Evolutionary conservation across 2,113 vertebrate species (phyloP), one percentile per base, ranked within the genome.

Genomic region (Mastomys coucha): DNA sequence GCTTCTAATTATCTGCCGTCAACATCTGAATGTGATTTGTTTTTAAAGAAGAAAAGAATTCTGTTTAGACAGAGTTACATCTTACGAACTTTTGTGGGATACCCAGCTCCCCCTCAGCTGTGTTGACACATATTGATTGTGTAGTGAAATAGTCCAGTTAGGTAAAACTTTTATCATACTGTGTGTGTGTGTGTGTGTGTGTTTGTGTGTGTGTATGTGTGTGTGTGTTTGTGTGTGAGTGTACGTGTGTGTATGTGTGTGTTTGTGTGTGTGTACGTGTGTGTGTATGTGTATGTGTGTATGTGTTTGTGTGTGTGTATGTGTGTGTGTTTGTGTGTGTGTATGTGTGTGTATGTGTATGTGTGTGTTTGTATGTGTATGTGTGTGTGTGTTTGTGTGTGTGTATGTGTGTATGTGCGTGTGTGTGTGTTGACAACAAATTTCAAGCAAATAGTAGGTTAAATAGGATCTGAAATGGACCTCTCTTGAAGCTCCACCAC

Each of bases 11-110:
- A 93, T 91, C 49, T 75, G 22, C 53, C 90, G 36, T 72, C 92
- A 95, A 72, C 92, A 95, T 95, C n/a, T 95, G 69, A 51, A 80
- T 92, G 16, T 28, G 16, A 49, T 76, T 39, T 53, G 90, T 36
- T 93, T 70, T 86, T 56, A 17, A 20, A 58, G 87, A 88, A 16
- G 5, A 72, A 75, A 58, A 65, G 9, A 14, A n/a, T 76, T 10
- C 19, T 91, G 3, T 88, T 81, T 53, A 56, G 84, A 36, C 78
- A 93, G 72, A 95, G 33, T 36, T 69, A n/a, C 2, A 56, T 82
- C 5, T 84, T 76, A 93, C 73, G 58, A 91, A 33, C 65, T 96
- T 89, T 88, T 10, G 85, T 75, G 49, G 56, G 90, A 8, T 76
- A 58, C 96, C 82, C 72, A 65, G 6, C 58, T 20, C 39, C 11